phyloP scores from a whole-genome alignment of 2,113 vertebrate genomes.

The Mesembrinibis cayennensis region DNA sequence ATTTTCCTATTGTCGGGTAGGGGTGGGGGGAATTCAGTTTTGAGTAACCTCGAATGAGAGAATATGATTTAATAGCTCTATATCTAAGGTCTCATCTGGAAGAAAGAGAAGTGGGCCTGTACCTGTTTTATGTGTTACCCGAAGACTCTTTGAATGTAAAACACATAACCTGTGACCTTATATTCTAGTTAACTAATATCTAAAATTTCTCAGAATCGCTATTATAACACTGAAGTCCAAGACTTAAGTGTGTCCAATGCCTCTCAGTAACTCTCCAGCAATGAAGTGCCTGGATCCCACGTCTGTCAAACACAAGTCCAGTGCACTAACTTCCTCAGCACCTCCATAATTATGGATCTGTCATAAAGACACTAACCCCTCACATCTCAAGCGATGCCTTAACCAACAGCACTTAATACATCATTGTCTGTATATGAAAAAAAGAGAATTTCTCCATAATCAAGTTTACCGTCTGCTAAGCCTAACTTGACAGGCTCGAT shows the following conservation, averaged over 20 bases:
- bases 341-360: not conserved
- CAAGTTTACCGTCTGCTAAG: not conserved
- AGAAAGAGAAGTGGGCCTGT: not conserved
- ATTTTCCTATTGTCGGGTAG: rapidly evolving
- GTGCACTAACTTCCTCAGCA: not conserved
- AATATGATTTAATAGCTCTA: not conserved
- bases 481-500: not conserved
- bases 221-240: not conserved
- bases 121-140: not conserved
- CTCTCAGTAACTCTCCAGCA: not conserved
- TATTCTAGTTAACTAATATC: not conserved
- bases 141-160: not conserved
- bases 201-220: not conserved
- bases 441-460: not conserved
- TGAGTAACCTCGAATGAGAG: not conserved
- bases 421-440: not conserved
- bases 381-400: not conserved
- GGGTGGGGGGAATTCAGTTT: not conserved
- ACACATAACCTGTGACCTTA: not conserved
- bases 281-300: not conserved
- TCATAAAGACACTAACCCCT: not conserved
- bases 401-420: not conserved
- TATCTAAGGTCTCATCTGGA: not conserved
- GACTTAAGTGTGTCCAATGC: not conserved
- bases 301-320: not conserved